phyloP scores from a whole-genome alignment of 1,140 invertebrate species.

The Procambarus clarkii region DNA sequence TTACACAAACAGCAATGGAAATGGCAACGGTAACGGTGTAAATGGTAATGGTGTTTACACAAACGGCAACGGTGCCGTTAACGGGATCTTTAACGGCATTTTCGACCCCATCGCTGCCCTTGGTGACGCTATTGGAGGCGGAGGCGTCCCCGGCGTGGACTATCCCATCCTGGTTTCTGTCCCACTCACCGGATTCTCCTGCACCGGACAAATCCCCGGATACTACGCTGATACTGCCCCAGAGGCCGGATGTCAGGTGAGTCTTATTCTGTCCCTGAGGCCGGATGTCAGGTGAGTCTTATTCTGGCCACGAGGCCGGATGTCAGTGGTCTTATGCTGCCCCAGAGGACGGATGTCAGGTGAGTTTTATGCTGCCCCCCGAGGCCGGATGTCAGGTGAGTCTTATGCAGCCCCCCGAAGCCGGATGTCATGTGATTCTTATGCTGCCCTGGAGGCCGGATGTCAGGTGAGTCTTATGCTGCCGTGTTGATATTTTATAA shows the following conservation, averaged over 20 bases:
- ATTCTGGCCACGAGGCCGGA: conserved; percentile 10
- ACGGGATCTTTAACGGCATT: conserved; percentile 1
- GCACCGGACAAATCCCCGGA: no score
- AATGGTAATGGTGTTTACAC: not conserved
- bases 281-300: not conserved
- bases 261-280: not conserved
- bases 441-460: not conserved
- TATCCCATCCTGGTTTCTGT: no score
- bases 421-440: not conserved
- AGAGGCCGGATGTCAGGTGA: not conserved
- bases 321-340: not conserved
- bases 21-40: no score
- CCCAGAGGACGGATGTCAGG: not conserved
- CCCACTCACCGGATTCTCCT: no score
- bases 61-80: not conserved
- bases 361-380: conserved; percentile 1
- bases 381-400: conserved; percentile 24
- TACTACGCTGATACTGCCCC: no score
- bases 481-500: not conserved
- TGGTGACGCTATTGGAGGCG: not conserved
- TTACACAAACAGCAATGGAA: not conserved
- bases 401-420: not conserved
- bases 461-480: not conserved
- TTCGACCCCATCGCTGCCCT: conserved; percentile 22
- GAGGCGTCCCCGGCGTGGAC: no score